Base-by-base conservation (phyloP, 2,888 invertebrate genomes). In the Andrena fulva region DNA sequence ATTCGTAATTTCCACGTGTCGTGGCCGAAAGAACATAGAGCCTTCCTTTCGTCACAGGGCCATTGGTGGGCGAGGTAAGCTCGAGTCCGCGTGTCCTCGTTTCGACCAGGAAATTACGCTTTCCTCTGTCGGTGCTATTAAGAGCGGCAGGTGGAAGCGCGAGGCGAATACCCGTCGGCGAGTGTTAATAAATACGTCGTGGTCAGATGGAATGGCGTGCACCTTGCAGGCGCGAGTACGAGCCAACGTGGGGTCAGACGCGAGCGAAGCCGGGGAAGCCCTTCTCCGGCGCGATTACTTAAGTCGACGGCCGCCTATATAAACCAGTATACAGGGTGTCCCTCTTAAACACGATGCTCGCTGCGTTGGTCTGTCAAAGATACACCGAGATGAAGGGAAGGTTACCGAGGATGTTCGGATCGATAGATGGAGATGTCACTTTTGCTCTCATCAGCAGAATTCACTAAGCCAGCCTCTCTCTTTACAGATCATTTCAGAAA, bases 291-390 rank as follows among this genome's bases (percentile, higher is more conserved):
- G 87, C 90, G 91, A 91, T 92, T 92, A 92, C 91, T 92, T 93
- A 93, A 93, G 91, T 92, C 91, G 89, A 91, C 91, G 90, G 92
- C 91, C 90, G 92, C 92, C 92, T 92, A 92, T 88, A 91, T 92
- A 90, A 91, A 92, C 80, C 85, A 75, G 78, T 84, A 80, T 69
- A 79, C 69, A 12, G 67, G 62, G 76, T 79, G 77, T 31, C 6
- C 4, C 7, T 2, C 60, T 52, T 50, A 1, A 12, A 10, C 7
- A 20, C 20, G n/a, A 27, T n/a, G n/a, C 20, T 60, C n/a, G n/a
- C 5, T 12, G 4, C 70, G 1, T 10, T 12, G n/a, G 24, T 42
- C 20, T 52, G n/a, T 52, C 52, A 52, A 16, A 10, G n/a, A 5
- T 42, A 4, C 16, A 3, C 10, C 31, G 29, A n/a, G n/a, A 27